Conservation (phyloP, 1,140 invertebrate genomes). For the Tyrophagus putrescentiae region DNA sequence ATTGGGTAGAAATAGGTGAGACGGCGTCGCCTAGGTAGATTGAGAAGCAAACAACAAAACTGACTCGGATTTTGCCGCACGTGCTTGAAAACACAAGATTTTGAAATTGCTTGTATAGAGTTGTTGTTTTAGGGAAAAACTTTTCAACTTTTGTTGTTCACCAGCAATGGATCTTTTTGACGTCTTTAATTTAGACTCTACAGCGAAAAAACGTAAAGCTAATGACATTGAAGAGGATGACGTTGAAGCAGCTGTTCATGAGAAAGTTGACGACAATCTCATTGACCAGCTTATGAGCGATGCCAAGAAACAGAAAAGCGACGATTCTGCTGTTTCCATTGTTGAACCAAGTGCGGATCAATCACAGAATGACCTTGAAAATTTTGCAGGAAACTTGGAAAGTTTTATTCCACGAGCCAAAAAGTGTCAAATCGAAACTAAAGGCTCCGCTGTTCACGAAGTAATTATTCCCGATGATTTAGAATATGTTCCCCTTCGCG, state of each 20-base stretch:
- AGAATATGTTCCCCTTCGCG: slow-evolving; percentile 55
- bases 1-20: too few relatives aligned
- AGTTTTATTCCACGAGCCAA: slow-evolving; percentile 4
- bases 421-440: slow-evolving; percentile 17
- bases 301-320: slow-evolving; percentile 1
- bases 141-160: too few relatives aligned
- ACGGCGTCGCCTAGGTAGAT: too few relatives aligned
- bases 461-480: slow-evolving; percentile 70
- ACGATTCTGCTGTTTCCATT: background rate
- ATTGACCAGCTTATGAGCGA: slow-evolving; percentile 9
- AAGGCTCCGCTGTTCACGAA: slow-evolving; percentile 24
- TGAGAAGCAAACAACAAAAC: too few relatives aligned
- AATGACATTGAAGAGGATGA: slow-evolving; percentile 8
- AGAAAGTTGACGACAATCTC: background rate
- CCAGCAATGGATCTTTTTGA: slow-evolving; percentile 20
- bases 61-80: too few relatives aligned
- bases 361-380: background rate
- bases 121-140: too few relatives aligned
- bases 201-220: slow-evolving; percentile 10
- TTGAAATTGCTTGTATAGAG: too few relatives aligned
- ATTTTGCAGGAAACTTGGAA: slow-evolving; percentile 1
- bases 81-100: too few relatives aligned
- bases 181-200: slow-evolving; percentile 17
- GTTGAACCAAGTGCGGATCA: background rate
- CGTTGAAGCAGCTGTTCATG: background rate